These are phyloP conservation scores for Hippotragus niger DNA, from an alignment of 2,113 vertebrate species.

Conservation along the genomic window DNA sequence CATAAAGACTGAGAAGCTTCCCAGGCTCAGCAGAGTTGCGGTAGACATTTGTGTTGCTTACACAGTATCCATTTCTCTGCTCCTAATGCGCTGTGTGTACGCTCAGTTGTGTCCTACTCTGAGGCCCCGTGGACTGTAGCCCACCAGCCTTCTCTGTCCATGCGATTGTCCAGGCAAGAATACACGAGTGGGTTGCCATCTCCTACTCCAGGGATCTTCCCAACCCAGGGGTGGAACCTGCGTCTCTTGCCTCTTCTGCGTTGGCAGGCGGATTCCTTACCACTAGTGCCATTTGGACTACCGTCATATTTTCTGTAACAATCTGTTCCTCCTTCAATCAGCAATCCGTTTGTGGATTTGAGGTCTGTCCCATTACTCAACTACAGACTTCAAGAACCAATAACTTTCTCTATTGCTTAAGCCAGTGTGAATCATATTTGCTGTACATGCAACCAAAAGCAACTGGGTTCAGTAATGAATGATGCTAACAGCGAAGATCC, in stretches of 20 bases:
- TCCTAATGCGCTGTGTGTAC: fast-evolving
- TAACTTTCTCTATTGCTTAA: neutral
- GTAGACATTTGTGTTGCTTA: neutral
- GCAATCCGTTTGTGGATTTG: neutral
- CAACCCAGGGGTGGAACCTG: neutral
- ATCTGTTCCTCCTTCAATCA: neutral
- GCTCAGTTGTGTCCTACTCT: neutral
- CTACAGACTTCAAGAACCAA: neutral
- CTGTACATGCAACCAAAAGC: neutral
- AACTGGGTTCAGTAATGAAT: neutral
- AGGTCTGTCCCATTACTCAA: neutral
- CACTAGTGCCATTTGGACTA: neutral
- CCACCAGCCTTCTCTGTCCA: neutral
- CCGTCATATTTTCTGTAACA: neutral
- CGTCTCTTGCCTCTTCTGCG: neutral
- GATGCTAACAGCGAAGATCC: neutral
- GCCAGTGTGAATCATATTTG: neutral
- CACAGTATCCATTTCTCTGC: neutral
- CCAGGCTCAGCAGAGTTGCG: neutral
- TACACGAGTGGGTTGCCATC: neutral
- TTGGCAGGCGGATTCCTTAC: neutral
- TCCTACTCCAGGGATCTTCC: neutral
- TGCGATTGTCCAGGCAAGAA: neutral
- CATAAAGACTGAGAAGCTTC: neutral
- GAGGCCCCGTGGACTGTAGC: neutral